Evolutionary conservation across 23 tunicate genomes (phyloP).

Genomic region (Halocynthia roretzi): DNA sequence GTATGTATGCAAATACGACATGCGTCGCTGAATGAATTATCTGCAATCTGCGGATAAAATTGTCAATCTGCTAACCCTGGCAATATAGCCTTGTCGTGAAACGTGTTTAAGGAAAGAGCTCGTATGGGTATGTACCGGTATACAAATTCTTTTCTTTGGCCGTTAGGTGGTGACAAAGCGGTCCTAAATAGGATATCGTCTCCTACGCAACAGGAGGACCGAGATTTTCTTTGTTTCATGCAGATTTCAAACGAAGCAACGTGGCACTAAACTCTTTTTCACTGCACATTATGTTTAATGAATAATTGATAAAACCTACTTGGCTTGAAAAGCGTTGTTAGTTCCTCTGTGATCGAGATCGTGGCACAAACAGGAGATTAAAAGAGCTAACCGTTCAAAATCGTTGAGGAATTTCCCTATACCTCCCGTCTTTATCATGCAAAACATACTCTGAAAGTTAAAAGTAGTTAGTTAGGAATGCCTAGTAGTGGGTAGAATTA

Average conservation of each 20-base stretch:
- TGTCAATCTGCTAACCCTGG: background rate
- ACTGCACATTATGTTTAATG: no score
- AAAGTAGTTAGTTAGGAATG: no score
- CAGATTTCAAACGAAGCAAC: background rate
- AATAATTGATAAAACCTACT: slow-evolving; percentile 23
- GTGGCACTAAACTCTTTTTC: background rate
- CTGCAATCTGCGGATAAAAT: background rate
- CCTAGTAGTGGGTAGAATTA: no score
- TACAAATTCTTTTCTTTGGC: no score
- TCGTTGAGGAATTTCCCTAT: slow-evolving; percentile 43
- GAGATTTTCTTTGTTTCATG: no score
- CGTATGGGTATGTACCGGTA: no score
- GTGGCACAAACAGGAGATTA: slow-evolving; percentile 84
- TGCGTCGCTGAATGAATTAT: background rate
- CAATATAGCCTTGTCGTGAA: no score
- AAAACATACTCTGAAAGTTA: slow-evolving; percentile 54
- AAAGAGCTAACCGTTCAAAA: slow-evolving; percentile 55
- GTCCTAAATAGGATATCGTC: no score
- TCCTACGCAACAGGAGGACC: no score
- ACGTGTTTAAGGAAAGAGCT: no score
- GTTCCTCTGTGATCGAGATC: slow-evolving; percentile 94
- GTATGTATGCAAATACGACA: no score
- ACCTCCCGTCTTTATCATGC: slow-evolving; percentile 79
- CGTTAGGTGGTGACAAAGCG: no score
- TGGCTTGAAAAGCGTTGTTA: slow-evolving; percentile 90